Evolutionary conservation across 1,140 invertebrate genomes (phyloP), one percentile per base, ranked within the genome.

Genomic region (Aphaenogaster rudis): DNA sequence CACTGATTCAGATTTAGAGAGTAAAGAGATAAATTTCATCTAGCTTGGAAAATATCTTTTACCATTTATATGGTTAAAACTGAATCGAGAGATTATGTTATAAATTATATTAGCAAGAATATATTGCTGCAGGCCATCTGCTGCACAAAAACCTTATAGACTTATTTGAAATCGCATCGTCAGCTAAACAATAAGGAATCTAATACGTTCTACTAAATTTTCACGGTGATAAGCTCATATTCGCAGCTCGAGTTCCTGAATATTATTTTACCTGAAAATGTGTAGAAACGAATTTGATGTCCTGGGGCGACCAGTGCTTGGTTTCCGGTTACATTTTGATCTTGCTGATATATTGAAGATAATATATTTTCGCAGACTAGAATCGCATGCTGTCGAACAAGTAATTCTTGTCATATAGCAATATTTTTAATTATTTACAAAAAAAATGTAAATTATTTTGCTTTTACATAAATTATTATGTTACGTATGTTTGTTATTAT

Each of bases 201-300:
- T 91, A 91, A 91, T 88, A 91, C 72, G 61, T 28, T 81, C 88
- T 88, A 67, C 88, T 91, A 91, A 90, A 88, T 91, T 91, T 91
- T 89, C 90, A 91, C 17, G 48, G 52, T 28, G 71, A 80, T 48
- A 13, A 61, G 79, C 33, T 91, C 90, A 78, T 86, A 82, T 91
- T 91, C 88, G 61, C 77, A 63, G 78, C 86, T 88, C 90, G 81
- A 86, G 64, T 87, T 77, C 39, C 72, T 69, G 90, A 89, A 91
- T 91, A 91, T 91, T 91, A 91, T 91, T 91, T 91, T 91, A 91
- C 90, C 88, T 89, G 77, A 36, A 76, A 64, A 45, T 21, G 54
- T 48, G 33, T 87, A 88, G 78, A 79, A 92, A 92, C 88, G 92
- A 94, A 95, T 94, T 95, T 93, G 93, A 93, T 91, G 90, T 89